Percentiles rank a stretch among this genome's conserved stretches.
Conservation (phyloP, 2,113 vertebrate genomes). For the Rhombomys opimus region DNA sequence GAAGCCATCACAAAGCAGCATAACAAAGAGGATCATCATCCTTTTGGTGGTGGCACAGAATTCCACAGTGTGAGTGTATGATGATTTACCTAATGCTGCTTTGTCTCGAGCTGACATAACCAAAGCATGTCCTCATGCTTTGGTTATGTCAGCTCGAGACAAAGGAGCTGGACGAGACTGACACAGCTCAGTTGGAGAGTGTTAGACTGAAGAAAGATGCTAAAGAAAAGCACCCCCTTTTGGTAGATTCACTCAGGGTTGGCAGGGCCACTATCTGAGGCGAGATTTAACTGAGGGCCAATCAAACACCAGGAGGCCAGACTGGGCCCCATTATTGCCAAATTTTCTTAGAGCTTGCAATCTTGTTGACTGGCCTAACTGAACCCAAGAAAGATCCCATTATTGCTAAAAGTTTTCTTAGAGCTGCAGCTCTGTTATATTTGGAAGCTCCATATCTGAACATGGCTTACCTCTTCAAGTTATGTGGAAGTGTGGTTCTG, state of each 20-base stretch:
- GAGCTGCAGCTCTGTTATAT: not conserved
- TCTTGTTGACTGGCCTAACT: not conserved
- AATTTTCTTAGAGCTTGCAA: not conserved
- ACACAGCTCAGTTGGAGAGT: not conserved
- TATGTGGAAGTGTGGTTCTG: not conserved
- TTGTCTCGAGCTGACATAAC: not conserved
- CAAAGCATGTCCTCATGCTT: not conserved
- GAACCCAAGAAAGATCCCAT: not conserved
- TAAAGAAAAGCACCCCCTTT: not conserved
- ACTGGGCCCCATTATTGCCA: not conserved
- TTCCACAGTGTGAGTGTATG: not conserved
- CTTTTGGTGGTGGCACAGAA: not conserved
- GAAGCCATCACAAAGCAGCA: not conserved
- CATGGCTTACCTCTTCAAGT: not conserved
- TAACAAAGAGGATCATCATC: not conserved
- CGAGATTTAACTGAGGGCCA: too few relatives aligned
- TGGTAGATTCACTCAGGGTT: not conserved
- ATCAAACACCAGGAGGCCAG: not conserved
- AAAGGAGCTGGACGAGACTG: not conserved
- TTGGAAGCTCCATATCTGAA: conserved; percentile 50
- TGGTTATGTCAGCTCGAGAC: too few relatives aligned
- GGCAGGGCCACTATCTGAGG: not conserved
- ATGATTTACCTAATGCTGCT: not conserved
- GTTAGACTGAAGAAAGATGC: not conserved
- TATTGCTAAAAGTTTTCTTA: not conserved